These are phyloP conservation scores for Delichon dasypus DNA, from an alignment of 2,797 vertebrate genomes.

Conservation along the genomic window DNA sequence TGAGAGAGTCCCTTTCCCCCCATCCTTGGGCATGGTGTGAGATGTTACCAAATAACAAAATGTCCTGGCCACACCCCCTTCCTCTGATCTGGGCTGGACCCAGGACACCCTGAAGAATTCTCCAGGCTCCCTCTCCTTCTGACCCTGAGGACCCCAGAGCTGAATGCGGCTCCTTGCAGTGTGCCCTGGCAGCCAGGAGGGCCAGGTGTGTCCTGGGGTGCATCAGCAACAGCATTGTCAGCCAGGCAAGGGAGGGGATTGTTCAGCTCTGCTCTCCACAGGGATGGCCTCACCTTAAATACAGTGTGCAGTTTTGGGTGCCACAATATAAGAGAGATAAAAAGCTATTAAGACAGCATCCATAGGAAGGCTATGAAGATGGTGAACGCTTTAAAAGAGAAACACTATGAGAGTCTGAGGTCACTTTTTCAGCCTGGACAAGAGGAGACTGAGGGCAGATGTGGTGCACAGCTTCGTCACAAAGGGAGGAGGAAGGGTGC, in stretches of 20 bases:
- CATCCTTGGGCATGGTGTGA: too few species aligned
- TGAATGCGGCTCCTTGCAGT: not conserved
- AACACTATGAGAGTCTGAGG: fast-evolving
- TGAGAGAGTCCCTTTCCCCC: not conserved
- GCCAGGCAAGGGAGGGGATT: not conserved
- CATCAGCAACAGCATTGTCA: not conserved
- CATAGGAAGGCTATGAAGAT: not conserved
- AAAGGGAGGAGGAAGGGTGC: not conserved
- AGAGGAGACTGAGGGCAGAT: not conserved
- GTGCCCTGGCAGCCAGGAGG: not conserved
- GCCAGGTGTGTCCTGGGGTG: fast-evolving
- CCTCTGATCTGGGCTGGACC: not conserved
- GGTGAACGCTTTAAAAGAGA: not conserved
- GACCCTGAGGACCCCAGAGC: not conserved
- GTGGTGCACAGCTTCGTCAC: fast-evolving
- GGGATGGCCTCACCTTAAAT: fast-evolving
- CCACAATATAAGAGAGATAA: not conserved
- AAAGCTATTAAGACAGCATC: not conserved
- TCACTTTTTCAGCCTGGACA: not conserved
- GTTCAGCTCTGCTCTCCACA: not conserved
- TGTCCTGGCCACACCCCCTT: not conserved
- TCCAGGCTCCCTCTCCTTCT: not conserved
- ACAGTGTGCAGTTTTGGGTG: fast-evolving
- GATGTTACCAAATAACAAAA: not conserved
- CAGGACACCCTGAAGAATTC: not conserved